Evolutionary conservation across 2,797 vertebrate species (phyloP).

Genomic region (Sternotherus odoratus): DNA sequence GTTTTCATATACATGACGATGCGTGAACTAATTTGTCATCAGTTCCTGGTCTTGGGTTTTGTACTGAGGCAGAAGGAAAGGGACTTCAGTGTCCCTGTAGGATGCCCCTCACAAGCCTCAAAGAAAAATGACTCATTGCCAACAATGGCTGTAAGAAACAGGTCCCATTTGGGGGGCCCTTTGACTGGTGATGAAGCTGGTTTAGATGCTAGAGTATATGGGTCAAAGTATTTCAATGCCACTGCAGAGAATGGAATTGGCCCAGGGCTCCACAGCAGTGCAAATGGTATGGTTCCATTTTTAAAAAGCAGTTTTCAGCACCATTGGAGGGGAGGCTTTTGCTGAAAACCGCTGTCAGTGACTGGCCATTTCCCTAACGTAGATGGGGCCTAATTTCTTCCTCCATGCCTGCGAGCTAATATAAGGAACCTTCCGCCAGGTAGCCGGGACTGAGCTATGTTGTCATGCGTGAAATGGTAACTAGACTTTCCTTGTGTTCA

Average conservation of each 20-base stretch:
- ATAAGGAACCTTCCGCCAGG: not conserved
- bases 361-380: not conserved
- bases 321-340: not conserved
- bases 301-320: not conserved
- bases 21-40: not conserved
- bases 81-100: not conserved
- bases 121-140: not conserved
- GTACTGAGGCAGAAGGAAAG: not conserved
- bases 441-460: not conserved
- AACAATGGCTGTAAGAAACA: not conserved
- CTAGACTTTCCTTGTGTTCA: not conserved
- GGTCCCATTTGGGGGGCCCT: not conserved
- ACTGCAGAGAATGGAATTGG: not conserved
- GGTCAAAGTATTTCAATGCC: not conserved
- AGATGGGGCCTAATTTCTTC: not conserved
- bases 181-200: not conserved
- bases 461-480: not conserved
- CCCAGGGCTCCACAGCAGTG: not conserved
- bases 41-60: not conserved
- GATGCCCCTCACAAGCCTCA: not conserved
- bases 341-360: not conserved
- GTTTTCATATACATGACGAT: not conserved
- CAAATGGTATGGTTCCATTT: not conserved
- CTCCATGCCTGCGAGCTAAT: not conserved
- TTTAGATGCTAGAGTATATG: not conserved